phyloP scores from a whole-genome alignment of 2,888 invertebrate genomes.

The Cataglyphis rosenhaueri region DNA sequence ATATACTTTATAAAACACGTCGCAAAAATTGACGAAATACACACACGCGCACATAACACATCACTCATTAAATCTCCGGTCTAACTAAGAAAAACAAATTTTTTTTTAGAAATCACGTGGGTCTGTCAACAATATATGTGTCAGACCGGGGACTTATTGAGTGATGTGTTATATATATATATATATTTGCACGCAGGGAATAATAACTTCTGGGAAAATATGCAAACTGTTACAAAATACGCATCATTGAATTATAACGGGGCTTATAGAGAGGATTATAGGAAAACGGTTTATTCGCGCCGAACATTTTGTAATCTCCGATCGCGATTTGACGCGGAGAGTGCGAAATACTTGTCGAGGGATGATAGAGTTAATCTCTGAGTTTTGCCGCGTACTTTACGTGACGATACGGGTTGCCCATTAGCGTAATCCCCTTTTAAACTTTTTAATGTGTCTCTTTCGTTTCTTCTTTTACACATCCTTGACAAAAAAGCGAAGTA shows the following conservation, averaged over 20 bases:
- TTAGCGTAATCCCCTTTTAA: constrained; percentile 51
- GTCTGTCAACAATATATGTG: no score
- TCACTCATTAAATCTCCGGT: no score
- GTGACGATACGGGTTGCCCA: constrained; percentile 40
- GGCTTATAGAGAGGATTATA: constrained; percentile 39
- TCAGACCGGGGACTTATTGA: no score
- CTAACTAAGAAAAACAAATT: no score
- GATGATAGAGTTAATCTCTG: constrained; percentile 43
- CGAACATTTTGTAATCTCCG: constrained; percentile 48
- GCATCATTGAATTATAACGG: constrained; percentile 50
- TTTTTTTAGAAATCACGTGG: no score
- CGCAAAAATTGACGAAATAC: background rate
- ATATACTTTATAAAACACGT: background rate
- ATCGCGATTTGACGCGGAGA: constrained; percentile 43
- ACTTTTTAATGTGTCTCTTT: constrained; percentile 27
- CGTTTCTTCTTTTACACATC: background rate
- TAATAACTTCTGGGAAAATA: constrained; percentile 42
- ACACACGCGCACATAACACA: no score
- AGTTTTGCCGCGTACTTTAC: constrained; percentile 42
- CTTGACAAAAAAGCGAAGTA: background rate
- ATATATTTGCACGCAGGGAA: background rate
- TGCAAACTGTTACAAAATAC: constrained; percentile 26
- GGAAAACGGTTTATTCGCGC: constrained; percentile 41
- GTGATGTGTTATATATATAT: background rate
- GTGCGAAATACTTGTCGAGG: constrained; percentile 14